Evolutionary conservation across 2,113 vertebrate species (phyloP), one percentile per base, ranked within the genome.

Genomic region (Ameiurus melas): DNA sequence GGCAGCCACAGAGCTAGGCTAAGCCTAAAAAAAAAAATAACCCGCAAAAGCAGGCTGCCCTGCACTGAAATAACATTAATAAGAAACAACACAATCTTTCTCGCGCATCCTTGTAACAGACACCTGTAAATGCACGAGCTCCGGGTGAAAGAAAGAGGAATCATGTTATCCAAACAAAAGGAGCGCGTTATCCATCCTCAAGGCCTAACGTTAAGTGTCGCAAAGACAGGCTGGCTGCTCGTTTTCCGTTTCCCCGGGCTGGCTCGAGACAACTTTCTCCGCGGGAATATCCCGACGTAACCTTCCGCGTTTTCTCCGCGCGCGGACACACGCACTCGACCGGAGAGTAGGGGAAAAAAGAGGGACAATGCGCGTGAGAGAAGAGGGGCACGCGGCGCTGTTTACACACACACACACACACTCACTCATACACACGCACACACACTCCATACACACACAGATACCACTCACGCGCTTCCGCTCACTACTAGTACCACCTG

Each of bases 401-500:
- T 51, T 83, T 87, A 85, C 85, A 86, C 91, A 55, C 79, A 68
- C 89, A 84, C 62, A 55, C 88, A 70, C 85, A 27, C 85, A 27
- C 30, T 6, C 58, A 27, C 60, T n/a, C n/a, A n/a, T n/a, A 47
- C 47, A 51, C 47, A 68, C 82, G n/a, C 30, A 13, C 58, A 27
- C 60, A 55, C 85, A 17, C 13, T n/a, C n/a, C n/a, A n/a, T n/a
- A 47, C 47, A 51, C 47, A 68, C 82, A 27, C 33, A 57, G 13
- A 58, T 33, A 66, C 1, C 27, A 66, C 83, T 82, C 91, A 36
- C 77, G 62, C 84, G 85, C 47, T 68, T 85, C 85, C 58, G 79
- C 86, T 89, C 90, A 85, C 90, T 84, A 94, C 94, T 95, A 95
- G 95, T 94, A 85, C 78, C 93, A 93, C 91, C 91, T 90, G 93